Base-by-base conservation (phyloP, 2,888 invertebrate species). In the Allygus modestus region DNA sequence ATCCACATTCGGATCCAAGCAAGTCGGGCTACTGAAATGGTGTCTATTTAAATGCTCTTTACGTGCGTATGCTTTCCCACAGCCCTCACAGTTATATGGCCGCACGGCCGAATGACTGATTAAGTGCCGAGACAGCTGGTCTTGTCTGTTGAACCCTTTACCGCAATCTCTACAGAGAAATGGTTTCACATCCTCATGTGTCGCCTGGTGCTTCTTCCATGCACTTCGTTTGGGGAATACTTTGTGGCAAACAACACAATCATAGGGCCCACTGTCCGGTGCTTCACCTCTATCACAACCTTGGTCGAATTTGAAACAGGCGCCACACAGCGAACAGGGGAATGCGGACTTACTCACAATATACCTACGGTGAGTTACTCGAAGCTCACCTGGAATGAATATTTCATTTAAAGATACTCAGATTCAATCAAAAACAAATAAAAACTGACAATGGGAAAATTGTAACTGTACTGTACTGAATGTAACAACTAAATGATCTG, bases 331-430 rank as follows among this genome's bases (percentile, higher is more conserved):
- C 4, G 89, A 88, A 86, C 89, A 89, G 4, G 88, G 88, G 79
- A 89, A 89, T 43, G 89, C 88, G n/a, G 87, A 87, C 84, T 89
- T 89, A 73, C 87, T 88, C 71, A 89, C 87, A 51, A 89, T 88
- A 73, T 89, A 89, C 17, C 89, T 86, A 9, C 88, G 87, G 81
- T 88, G 88, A 4, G 87, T 87, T 0, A 88, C 87, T 75, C 81
- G 75, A 17, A 85, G 73, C 82, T 84, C 81, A 12, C 86, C 85
- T 83, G 71, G 9, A 82, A 71, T 28, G 46, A 46, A 17, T 15
- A 46, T 7, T 46, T 26, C n/a, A 15, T 15, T 46, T 15, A 37
- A 71, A 71, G 31, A 71, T 33, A 71, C n/a, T n/a, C n/a, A n/a
- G n/a, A n/a, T n/a, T n/a, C n/a, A n/a, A n/a, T n/a, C n/a, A n/a